Conservation (phyloP, 2,113 vertebrate genomes). For the Otis tarda region DNA sequence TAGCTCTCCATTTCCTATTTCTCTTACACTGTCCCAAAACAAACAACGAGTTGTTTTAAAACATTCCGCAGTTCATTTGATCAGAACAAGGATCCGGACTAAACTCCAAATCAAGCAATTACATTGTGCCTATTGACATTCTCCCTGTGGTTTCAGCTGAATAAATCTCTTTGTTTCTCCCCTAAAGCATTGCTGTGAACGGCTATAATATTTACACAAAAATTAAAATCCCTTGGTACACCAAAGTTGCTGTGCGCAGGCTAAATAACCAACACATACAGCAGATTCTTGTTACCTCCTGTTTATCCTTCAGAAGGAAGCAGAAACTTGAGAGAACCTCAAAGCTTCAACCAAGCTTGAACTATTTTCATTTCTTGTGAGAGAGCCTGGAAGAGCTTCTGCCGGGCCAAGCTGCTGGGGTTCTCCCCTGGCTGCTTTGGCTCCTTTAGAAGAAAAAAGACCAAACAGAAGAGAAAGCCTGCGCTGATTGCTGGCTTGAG, state of each 20-base stretch:
- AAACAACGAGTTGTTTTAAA: conserved; percentile 36
- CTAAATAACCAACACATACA: conserved; percentile 51
- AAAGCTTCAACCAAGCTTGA: conserved; percentile 41
- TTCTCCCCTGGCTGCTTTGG: conserved; percentile 18
- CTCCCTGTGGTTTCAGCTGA: conserved; percentile 65
- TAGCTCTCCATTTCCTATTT: not conserved
- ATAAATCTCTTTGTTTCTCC: conserved; percentile 61
- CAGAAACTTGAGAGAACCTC: conserved; percentile 67
- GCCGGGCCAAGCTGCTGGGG: not conserved
- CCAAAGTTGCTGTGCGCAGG: not conserved
- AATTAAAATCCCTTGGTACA: conserved; percentile 50
- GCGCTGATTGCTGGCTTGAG: not conserved
- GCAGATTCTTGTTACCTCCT: conserved; percentile 48
- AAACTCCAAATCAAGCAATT: conserved; percentile 63
- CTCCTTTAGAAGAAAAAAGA: not conserved
- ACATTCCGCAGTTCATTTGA: conserved; percentile 62
- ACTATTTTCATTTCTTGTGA: conserved; percentile 44
- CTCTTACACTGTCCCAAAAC: conserved; percentile 33
- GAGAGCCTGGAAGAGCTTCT: conserved; percentile 19
- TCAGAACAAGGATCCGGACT: conserved; percentile 21
- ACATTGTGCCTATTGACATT: conserved; percentile 52
- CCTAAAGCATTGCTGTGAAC: conserved; percentile 38
- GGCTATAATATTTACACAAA: conserved; percentile 58
- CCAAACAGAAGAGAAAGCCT: not conserved
- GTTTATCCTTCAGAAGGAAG: conserved; percentile 60